These are phyloP conservation scores for Hypanus sabinus DNA, from an alignment of 2,113 vertebrate genomes.

Conservation along the genomic window DNA sequence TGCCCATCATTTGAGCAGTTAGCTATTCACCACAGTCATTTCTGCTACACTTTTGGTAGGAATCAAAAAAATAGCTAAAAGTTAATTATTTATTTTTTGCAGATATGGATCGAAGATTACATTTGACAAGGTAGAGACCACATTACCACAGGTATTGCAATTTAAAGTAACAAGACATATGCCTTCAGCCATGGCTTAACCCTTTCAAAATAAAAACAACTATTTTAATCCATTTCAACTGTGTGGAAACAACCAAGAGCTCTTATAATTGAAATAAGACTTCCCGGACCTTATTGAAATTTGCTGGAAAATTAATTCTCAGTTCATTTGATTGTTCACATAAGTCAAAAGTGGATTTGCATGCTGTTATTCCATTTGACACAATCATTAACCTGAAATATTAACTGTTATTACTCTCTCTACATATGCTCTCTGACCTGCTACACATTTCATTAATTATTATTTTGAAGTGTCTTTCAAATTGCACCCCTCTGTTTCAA, in stretches of 20 bases:
- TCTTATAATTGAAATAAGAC: not conserved
- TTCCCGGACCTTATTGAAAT: not conserved
- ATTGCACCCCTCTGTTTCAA: not conserved
- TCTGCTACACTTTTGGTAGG: not conserved
- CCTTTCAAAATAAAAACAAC: not conserved
- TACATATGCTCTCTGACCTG: too few relatives aligned
- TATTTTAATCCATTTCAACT: not conserved
- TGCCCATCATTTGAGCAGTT: not conserved
- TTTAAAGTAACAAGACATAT: not conserved
- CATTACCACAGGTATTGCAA: not conserved
- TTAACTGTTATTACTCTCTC: too few relatives aligned
- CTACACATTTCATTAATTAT: not conserved
- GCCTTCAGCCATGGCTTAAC: not conserved
- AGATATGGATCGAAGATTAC: not conserved
- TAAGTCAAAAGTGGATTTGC: not conserved
- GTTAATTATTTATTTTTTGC: not conserved
- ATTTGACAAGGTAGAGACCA: not conserved
- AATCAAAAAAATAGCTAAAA: not conserved
- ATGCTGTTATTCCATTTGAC: not conserved
- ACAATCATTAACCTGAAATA: not conserved
- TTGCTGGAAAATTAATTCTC: not conserved
- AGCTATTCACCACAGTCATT: not conserved
- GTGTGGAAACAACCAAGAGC: not conserved
- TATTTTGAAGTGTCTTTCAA: not conserved
- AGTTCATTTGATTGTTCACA: not conserved